Conservation (phyloP, 2,888 invertebrate species). For the Agrochola circellaris region DNA sequence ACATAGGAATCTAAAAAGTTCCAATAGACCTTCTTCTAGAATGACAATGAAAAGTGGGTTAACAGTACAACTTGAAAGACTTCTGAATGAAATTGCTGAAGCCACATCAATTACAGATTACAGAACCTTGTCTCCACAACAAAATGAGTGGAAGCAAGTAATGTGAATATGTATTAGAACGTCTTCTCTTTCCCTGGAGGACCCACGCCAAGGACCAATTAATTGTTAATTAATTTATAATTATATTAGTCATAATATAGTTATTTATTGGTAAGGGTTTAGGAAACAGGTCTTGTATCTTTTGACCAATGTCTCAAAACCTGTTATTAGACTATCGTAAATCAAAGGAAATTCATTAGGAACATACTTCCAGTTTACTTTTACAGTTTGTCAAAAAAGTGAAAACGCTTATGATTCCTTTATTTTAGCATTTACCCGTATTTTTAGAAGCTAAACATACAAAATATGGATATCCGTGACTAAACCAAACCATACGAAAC, state of each 20-base stretch:
- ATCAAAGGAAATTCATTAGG: neutral
- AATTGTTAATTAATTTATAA: neutral
- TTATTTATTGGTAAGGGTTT: neutral
- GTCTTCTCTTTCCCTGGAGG: neutral
- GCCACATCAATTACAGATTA: slow-evolving; percentile 55
- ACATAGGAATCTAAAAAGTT: neutral
- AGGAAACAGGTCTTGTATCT: neutral
- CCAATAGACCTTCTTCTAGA: neutral
- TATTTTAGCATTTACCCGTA: neutral
- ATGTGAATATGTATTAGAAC: no score
- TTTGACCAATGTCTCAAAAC: neutral
- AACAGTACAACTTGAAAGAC: slow-evolving; percentile 54
- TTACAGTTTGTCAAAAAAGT: neutral
- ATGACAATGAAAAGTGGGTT: slow-evolving; percentile 50
- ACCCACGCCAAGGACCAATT: neutral
- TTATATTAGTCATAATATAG: neutral
- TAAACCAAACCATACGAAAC: slow-evolving; percentile 8
- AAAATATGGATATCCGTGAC: slow-evolving; percentile 6
- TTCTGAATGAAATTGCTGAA: slow-evolving; percentile 68
- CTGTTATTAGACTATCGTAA: neutral
- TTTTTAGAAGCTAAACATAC: neutral
- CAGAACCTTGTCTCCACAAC: neutral
- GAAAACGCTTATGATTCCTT: neutral
- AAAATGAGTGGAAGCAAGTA: neutral
- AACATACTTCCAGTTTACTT: neutral